phyloP scores from a whole-genome alignment of 2,888 invertebrate genomes.

The Muschampia staudingeri region DNA sequence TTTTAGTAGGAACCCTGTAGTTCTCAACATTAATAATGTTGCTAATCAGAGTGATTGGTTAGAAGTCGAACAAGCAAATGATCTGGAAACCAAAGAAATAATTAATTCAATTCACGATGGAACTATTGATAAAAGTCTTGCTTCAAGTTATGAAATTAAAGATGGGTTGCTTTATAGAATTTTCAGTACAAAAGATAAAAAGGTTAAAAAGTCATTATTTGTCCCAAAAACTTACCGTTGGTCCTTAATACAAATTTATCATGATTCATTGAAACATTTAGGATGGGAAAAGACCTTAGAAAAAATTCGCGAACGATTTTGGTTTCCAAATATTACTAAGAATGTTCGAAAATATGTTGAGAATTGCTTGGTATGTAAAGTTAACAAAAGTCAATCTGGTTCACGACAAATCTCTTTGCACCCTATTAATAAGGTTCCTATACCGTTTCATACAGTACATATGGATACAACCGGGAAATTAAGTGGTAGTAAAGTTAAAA shows the following conservation, averaged over 20 bases:
- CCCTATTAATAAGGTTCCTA: conserved; percentile 53
- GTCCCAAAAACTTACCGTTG: too few species aligned
- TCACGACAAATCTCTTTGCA: neutral
- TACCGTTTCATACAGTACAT: conserved; percentile 57
- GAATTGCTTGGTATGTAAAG: conserved; percentile 71
- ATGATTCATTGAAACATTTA: conserved; percentile 20
- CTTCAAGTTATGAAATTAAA: too few species aligned
- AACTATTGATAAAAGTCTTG: too few species aligned
- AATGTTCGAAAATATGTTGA: neutral
- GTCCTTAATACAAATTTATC: too few species aligned
- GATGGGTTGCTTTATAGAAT: too few species aligned
- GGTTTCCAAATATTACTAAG: neutral
- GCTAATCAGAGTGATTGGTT: too few species aligned
- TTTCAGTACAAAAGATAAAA: too few species aligned
- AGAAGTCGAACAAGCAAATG: too few species aligned
- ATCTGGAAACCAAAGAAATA: too few species aligned
- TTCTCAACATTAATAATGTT: too few species aligned
- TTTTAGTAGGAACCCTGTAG: conserved; percentile 50
- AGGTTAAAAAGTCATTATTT: too few species aligned
- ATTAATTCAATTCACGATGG: too few species aligned
- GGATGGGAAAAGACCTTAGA: conserved; percentile 66
- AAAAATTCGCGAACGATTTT: conserved; percentile 55
- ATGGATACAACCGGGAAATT: neutral
- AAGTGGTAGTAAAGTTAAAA: neutral
- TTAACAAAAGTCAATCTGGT: conserved; percentile 70